Base-by-base conservation (phyloP, 2,888 invertebrate genomes). In the Iselma pallidipennis region DNA sequence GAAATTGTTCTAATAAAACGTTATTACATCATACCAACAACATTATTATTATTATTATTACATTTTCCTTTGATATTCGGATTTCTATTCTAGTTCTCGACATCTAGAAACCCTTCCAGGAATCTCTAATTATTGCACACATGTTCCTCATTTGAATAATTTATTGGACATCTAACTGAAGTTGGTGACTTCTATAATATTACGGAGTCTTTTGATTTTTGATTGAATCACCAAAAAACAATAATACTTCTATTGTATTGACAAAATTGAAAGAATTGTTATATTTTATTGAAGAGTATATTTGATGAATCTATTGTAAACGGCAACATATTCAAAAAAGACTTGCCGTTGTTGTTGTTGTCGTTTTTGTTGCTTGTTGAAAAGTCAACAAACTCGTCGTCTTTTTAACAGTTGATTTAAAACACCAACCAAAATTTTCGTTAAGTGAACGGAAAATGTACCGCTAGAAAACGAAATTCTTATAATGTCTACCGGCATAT, bases 361-460 rank as follows among this genome's bases (percentile, higher is more conserved):
- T 33, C 6, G 37, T 37, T 37, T 14, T 33, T 37, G 31, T 4
- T 37, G 45, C 45, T 21, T 45, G 16, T 45, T 45, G 21, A 45
- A 37, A 45, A 45, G 45, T 45, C 45, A 45, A 45, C 45, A 45
- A 45, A 45, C 45, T 45, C 45, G 7, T 10, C 45, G n/a, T n/a
- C n/a, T n/a, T n/a, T 37, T 37, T 37, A 45, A 45, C 45, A 45
- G 45, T 45, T 21, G 45, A 45, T 45, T 45, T 45, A 45, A 45
- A 45, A 45, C 45, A 45, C 19, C 21, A 42, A 42, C n/a, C n/a
- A n/a, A 14, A 45, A 45, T 45, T 45, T 45, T 21, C 12, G 21
- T 4, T 45, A n/a, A n/a, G n/a, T 45, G 21, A 45, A 10, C 45
- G 45, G 45, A 45, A 45, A 45, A 45, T 45, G 4, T 45, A 45